These are phyloP conservation scores for Silurus meridionalis DNA, from an alignment of 2,113 vertebrate species.

Conservation along the genomic window DNA sequence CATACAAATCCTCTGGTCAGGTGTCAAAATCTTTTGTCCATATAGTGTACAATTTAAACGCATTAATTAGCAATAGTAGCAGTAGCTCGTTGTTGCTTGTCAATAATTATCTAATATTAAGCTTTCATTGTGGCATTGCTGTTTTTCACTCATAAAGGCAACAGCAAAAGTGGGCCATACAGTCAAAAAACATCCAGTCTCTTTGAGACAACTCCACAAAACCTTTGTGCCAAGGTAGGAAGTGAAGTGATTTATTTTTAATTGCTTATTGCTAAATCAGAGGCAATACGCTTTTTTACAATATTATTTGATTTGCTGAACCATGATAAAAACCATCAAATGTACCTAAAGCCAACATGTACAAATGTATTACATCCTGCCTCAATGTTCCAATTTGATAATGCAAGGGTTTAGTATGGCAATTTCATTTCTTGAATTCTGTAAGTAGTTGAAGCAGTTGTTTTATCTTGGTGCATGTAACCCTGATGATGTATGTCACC, in stretches of 20 bases:
- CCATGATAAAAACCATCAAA: not conserved
- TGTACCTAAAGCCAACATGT: not conserved
- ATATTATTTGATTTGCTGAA: not conserved
- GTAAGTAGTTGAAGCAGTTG: not conserved
- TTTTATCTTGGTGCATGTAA: not conserved
- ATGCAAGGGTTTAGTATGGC: not conserved
- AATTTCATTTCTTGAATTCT: constrained; percentile 16
- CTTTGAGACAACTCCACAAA: not conserved
- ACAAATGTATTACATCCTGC: not conserved
- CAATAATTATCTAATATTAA: too few relatives aligned
- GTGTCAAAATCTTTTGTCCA: too few relatives aligned
- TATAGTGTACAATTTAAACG: too few relatives aligned
- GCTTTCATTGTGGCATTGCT: too few relatives aligned
- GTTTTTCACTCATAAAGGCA: too few relatives aligned
- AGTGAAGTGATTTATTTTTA: not conserved
- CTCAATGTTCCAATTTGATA: not conserved
- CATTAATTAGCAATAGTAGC: too few relatives aligned
- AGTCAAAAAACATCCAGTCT: not conserved
- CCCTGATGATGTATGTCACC: not conserved
- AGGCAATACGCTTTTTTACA: not conserved
- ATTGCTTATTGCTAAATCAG: not conserved
- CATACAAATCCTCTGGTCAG: too few relatives aligned
- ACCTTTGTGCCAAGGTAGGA: not conserved
- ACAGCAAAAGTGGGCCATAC: not conserved
- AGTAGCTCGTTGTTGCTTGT: too few relatives aligned